Evolutionary conservation across 2,888 invertebrate species (phyloP), one percentile per base, ranked within the genome.

Genomic region (Drosophila diplacantha): DNA sequence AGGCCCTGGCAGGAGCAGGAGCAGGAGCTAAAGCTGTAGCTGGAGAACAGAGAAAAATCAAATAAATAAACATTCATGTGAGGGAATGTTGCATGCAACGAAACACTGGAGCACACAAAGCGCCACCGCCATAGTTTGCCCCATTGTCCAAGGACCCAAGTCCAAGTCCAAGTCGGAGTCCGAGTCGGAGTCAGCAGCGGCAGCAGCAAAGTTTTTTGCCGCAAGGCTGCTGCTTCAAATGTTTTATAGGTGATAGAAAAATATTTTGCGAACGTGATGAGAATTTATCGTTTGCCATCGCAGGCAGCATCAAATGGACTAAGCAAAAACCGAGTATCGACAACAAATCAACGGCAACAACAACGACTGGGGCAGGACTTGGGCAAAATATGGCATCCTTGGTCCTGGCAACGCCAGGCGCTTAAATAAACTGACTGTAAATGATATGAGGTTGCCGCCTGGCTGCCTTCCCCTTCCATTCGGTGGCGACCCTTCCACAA

Each of bases 201-300:
- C 7, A 59, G 53, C 7, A 59, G 55, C 22, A 61, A 61, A 61
- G 50, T 53, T 64, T 74, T 65, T 70, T 75, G 72, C 76, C 75
- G 55, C 71, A 59, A 73, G 80, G 65, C 69, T 67, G 65, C 60
- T 65, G 65, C 60, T 65, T 71, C 62, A 82, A 80, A 80, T 78
- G 69, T 71, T 80, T 77, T 75, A 74, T 74, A 81, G 83, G 82
- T 84, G 83, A 84, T 80, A 79, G 76, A 78, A 84, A 85, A 85
- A 85, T 86, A 86, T 85, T 85, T 86, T 81, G 76, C 78, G 83
- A 83, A 85, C 86, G 86, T 86, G 86, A 86, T 85, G 79, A 77
- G 86, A 86, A 86, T 86, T 86, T 85, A 86, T 86, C 58, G 67
- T 64, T 73, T 37, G 77, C 65, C 59, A 69, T 71, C 65, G 74